Evolutionary conservation across 2,113 vertebrate species (phyloP), one percentile per base, ranked within the genome.

Genomic region (Hyla sarda): DNA sequence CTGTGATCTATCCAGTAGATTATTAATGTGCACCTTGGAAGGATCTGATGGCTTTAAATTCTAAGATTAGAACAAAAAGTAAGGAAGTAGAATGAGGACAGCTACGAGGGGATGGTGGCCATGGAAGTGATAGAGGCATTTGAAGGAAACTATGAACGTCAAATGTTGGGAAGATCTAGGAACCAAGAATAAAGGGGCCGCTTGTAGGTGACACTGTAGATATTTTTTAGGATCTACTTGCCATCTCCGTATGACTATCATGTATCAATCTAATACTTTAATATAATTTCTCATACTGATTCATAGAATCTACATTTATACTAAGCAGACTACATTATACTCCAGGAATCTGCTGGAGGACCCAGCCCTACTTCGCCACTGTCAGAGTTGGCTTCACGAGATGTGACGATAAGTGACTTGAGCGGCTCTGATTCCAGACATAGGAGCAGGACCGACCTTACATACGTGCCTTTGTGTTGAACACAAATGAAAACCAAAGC

Each of bases 401-500:
- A 34, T 69, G 65, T 69, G 65, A 69, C 65, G 32, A 32, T 69
- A 69, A 69, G 45, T 52, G 74, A 30, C 74, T 52, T 50, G 74
- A 30, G 25, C 74, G 5, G 13, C 74, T 76, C 47, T 52, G 52
- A 47, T 50, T n/a, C 74, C 21, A 30, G 47, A 32, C 48, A 32
- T 21, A 11, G 48, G 47, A 52, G n/a, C 21, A 52, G 47, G 74
- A 76, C 74, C 74, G 74, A 52, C 74, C 74, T 76, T 76, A 76
- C 74, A 76, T 76, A 76, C 47, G 8, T 76, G 74, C 13, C 16
- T 52, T 76, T 28, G 74, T 76, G 74, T 76, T 21, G 47, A 52
- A 76, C 74, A 76, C 25, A 76, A 76, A 76, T 76, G 74, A 76
- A 76, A 76, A 76, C 19, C 74, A 76, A 76, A 76, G 47, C 74